A percentile compares a stretch with the other conserved stretches of the same genome.
Evolutionary conservation across 2,888 invertebrate genomes (phyloP).

Genomic region (Clepsis dumicolana): DNA sequence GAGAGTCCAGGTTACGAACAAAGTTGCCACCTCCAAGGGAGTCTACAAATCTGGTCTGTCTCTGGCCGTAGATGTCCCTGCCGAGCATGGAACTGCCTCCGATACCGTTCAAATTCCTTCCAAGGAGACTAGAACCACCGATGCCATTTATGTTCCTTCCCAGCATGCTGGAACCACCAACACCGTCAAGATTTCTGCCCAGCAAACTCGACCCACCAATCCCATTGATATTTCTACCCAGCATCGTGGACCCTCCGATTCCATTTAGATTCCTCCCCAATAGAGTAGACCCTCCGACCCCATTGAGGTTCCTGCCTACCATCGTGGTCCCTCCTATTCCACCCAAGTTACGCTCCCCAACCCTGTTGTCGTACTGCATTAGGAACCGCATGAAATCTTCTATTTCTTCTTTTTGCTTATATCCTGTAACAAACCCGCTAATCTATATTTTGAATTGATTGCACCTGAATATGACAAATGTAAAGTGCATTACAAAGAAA

Average conservation of each 20-base stretch:
- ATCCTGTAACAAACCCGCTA: slow-evolving; percentile 68
- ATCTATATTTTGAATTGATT: slow-evolving; percentile 22
- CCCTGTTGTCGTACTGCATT: slow-evolving; percentile 61
- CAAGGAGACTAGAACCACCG: slow-evolving; percentile 59
- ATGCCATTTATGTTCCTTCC: slow-evolving; percentile 48
- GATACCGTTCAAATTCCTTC: slow-evolving; percentile 47
- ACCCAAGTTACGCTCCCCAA: slow-evolving; percentile 55
- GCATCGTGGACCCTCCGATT: slow-evolving; percentile 54
- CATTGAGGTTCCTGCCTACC: slow-evolving; percentile 59
- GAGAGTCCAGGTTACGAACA: slow-evolving; percentile 72
- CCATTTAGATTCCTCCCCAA: slow-evolving; percentile 51
- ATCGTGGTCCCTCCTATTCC: slow-evolving; percentile 43
- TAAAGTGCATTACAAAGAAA: slow-evolving; percentile 43
- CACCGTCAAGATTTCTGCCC: slow-evolving; percentile 44
- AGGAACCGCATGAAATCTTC: slow-evolving; percentile 71
- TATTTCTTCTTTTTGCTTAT: slow-evolving; percentile 66
- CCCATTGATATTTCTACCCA: slow-evolving; percentile 60
- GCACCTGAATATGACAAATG: slow-evolving; percentile 14
- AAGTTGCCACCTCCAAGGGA: slow-evolving; percentile 74
- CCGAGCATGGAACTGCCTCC: slow-evolving; percentile 51
- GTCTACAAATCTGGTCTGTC: slow-evolving; percentile 56
- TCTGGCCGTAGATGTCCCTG: slow-evolving; percentile 48
- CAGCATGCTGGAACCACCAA: slow-evolving; percentile 43
- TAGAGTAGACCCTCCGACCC: slow-evolving; percentile 56
- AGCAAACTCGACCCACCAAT: slow-evolving; percentile 43